Evolutionary conservation across 2,113 vertebrate species (phyloP), one percentile per base, ranked within the genome.

Genomic region (Ceyx cyanopectus): DNA sequence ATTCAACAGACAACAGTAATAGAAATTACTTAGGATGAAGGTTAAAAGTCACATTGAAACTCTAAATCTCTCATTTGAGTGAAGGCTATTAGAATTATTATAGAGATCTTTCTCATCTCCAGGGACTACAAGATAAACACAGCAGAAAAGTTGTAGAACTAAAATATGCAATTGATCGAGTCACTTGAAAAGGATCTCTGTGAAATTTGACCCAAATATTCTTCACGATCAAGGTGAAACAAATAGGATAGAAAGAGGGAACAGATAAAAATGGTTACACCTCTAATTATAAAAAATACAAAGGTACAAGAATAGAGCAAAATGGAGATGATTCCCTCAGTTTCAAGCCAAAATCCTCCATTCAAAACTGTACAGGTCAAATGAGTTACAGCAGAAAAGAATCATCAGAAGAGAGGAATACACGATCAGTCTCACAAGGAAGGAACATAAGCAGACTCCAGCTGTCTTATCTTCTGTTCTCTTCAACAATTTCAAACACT

Each of bases 141-240:
- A 79, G 29, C 43, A 91, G 75, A 77, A 89, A 82, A 87, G 40
- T 66, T 87, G 67, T 87, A 95, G 67, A 32, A 85, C 48, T 85
- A 51, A 68, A 87, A 3, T n/a, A 73, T 82, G 34, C 45, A 94
- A 30, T 66, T 92, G 79, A 85, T 14, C 58, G 72, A 65, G 45
- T 75, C 57, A 46, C 58, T 85, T 84, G 67, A 81, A 87, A 81
- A 90, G 81, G 48, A 81, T 79, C 26, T 68, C 70, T 84, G 24
- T 83, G 78, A 91, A 73, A 69, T 56, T 15, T 67, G 61, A 74
- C 53, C 18, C 37, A 74, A 68, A 70, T 14, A 65, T 61, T 56
- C 58, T 72, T 61, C 78, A 86, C 0, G 12, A 65, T 30, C 62
- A 29, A 81, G 29, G 54, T 84, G 90, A 91, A 93, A 78, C 22